Conservation (phyloP, 2,888 invertebrate species). For the Nephrotoma appendiculata region DNA sequence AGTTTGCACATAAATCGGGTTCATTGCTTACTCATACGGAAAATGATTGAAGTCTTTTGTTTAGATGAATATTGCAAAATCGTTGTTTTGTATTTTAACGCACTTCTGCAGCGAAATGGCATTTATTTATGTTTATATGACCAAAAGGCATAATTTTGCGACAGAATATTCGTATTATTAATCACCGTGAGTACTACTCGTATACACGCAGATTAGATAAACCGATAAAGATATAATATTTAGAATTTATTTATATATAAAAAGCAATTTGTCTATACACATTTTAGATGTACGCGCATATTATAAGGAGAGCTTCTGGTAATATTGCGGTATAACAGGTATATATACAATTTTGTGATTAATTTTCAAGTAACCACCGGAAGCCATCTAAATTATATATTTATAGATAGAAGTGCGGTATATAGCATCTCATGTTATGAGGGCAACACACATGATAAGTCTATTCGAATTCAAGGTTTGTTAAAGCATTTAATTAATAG, state of each 20-base stretch:
- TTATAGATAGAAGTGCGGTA: not conserved
- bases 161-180: not conserved
- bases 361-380: not conserved
- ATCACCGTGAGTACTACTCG: not conserved
- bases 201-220: not conserved
- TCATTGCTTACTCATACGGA: not conserved
- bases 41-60: not conserved
- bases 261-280: not conserved
- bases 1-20: not conserved
- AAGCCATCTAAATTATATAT: not conserved
- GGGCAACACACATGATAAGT: not conserved
- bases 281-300: not conserved
- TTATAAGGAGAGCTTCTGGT: not conserved
- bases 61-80: not conserved
- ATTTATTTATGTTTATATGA: not conserved
- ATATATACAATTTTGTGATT: not conserved
- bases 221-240: not conserved
- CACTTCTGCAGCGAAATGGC: not conserved
- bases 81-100: not conserved
- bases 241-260: not conserved
- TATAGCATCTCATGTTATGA: not conserved
- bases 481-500: not conserved
- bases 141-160: not conserved
- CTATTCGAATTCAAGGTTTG: not conserved
- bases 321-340: not conserved